Base-by-base conservation (phyloP, 2,113 vertebrate species). In the Mesocricetus auratus region DNA sequence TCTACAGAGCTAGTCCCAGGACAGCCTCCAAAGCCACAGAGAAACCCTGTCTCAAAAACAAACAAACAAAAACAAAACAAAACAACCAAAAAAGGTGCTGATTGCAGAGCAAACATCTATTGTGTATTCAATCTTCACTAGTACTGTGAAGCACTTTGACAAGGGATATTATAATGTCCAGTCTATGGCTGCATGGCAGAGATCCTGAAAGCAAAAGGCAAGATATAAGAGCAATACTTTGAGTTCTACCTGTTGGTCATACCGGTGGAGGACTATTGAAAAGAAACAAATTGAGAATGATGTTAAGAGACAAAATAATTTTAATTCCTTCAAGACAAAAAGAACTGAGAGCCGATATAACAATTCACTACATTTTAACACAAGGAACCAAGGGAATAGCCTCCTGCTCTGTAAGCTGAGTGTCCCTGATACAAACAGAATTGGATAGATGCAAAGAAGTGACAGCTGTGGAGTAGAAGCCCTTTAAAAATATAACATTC, bases 401-500 rank as follows among this genome's bases (percentile, higher is more conserved):
- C 66, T 50, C 26, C 19, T 91, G 7, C 13, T 64, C 16, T 8
- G 6, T 12, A 9, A 5, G n/a, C 42, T 1, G 3, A 39, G 8
- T 10, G 21, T 53, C 69, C 33, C 12, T 11, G 5, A 29, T 3
- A 64, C 17, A 10, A 39, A 42, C 5, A 19, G 15, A 36, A 31
- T 26, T 89, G 12, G 13, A 64, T 2, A 58, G 33, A 36, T 60
- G 26, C 36, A 42, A 90, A 83, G 53, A 31, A 1, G 29, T 47
- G 31, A 89, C 56, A 21, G 8, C 4, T 16, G 1, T 16, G 11
- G 12, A 0, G 1, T 0, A 4, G 13, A 11, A 1, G 26, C 8
- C 3, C 12, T 26, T 47, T 36, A 8, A 58, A 85, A n/a, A n/a
- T n/a, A n/a, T n/a, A n/a, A n/a, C n/a, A n/a, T n/a, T n/a, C n/a